These are phyloP conservation scores for Eriosoma lanigerum DNA, from an alignment of 1,140 invertebrate species.

Conservation along the genomic window DNA sequence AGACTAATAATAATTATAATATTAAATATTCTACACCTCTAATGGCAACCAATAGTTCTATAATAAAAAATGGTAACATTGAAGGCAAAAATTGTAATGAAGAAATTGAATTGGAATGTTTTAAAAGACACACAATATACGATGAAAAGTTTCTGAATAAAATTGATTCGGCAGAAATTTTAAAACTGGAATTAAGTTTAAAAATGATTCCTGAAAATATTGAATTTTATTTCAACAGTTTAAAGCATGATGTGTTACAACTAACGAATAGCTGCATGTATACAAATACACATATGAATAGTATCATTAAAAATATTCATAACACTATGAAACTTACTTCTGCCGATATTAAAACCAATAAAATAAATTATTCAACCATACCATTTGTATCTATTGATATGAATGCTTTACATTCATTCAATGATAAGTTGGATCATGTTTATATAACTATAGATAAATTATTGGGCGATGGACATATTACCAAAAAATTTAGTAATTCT, in stretches of 20 bases:
- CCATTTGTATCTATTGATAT: neutral
- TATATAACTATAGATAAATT: neutral
- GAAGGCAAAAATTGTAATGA: neutral
- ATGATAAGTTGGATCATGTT: neutral
- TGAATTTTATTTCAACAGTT: neutral
- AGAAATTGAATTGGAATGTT: neutral
- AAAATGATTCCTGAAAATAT: conserved; percentile 15
- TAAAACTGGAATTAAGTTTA: conserved; percentile 13
- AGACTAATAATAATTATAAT: neutral
- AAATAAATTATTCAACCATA: too few species aligned
- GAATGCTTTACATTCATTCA: neutral
- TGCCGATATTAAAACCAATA: neutral
- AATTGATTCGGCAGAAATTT: neutral
- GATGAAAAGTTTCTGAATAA: neutral
- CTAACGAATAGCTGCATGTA: neutral
- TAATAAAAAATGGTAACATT: neutral
- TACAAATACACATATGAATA: neutral
- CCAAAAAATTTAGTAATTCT: neutral
- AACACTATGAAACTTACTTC: neutral
- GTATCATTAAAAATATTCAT: neutral
- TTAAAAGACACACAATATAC: neutral
- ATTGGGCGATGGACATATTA: neutral
- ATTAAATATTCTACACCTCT: neutral
- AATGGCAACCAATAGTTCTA: conserved; percentile 7
- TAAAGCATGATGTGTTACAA: conserved; percentile 4